Evolutionary conservation across 2,888 invertebrate genomes (phyloP), one percentile per base, ranked within the genome.

Genomic region (Cremastinae sp.): DNA sequence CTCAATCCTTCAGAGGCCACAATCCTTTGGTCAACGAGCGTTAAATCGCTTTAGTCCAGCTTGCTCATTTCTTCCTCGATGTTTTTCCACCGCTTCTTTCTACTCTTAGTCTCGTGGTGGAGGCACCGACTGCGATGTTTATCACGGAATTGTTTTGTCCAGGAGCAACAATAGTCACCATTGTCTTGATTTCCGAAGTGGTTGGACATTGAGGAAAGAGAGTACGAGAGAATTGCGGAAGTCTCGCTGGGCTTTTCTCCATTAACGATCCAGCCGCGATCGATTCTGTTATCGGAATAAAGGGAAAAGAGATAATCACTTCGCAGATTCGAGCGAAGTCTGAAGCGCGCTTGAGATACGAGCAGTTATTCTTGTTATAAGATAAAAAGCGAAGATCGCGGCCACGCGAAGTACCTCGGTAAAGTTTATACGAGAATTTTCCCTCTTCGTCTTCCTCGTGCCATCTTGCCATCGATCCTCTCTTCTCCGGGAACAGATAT

Each of bases 261-360:
- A 51, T 69, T 58, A 51, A 64, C 14, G 41, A 64, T 69, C 43
- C 47, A 7, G 35, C 20, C 9, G n/a, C 12, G 68, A 75, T 75
- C 41, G 62, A 72, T 51, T 16, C 28, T 62, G 62, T 41, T 69
- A 73, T 75, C 62, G 51, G n/a, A n/a, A 16, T 22, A 35, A 20
- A n/a, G n/a, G 51, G 43, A 39, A 14, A 39, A 59, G 14, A 45
- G 62, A 75, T 75, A 75, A 75, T 75, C 22, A 66, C 37, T 28
- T 58, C 43, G 37, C 37, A 39, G 45, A 61, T 61, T 39, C 9
- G n/a, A 65, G 65, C 43, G 37, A 28, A 4, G 18, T 0, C 18
- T 14, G 10, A 20, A 9, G 35, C 28, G 9, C 22, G 9, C 58
- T 41, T 66, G 45, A 59, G 53, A 37, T 45, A 51, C 47, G 55